Base-by-base conservation (phyloP, 2,113 vertebrate species). In the Seriola quinqueradiata region DNA sequence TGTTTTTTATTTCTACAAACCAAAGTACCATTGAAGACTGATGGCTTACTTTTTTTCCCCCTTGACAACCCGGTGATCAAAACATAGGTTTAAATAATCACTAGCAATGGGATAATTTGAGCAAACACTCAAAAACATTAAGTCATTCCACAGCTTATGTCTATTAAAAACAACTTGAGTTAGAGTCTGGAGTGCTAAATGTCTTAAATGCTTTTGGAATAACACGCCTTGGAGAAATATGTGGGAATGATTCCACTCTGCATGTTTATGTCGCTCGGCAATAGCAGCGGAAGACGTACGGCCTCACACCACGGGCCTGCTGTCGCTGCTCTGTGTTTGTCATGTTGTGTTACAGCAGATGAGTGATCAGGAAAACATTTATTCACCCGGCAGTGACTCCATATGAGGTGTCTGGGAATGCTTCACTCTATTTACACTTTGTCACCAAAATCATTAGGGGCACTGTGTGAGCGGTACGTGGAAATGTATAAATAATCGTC, bases 321-420 rank as follows among this genome's bases (percentile, higher is more conserved):
- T 77, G 71, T 38, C 77, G 57, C 14, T 28, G 77, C 16, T 76
- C 77, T 12, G 1, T 78, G 61, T 79, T 86, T 67, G 71, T 80
- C 76, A 60, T 70, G 78, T 70, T 80, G 70, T 67, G 75, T 82
- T 84, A 55, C 64, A 50, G 75, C 21, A 44, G 68, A 71, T 73
- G 81, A 91, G 54, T 79, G 81, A 77, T 36, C 69, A 73, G 38
- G 79, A 60, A 87, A 92, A 88, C 74, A 92, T 85, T 85, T 70
- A 77, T 74, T 75, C 77, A 81, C 52, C 71, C 74, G 76, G 63
- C 12, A 78, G 44, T 23, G 59, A 67, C 59, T 86, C 71, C 52
- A 46, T 67, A 57, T 82, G 48, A 66, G 75, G 52, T 55, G 81
- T 87, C 79, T 75, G 76, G 36, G 32, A 86, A 88, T 52, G 70